These are phyloP conservation scores for Cremastinae sp. DNA, from an alignment of 2,888 invertebrate species.

Conservation along the genomic window DNA sequence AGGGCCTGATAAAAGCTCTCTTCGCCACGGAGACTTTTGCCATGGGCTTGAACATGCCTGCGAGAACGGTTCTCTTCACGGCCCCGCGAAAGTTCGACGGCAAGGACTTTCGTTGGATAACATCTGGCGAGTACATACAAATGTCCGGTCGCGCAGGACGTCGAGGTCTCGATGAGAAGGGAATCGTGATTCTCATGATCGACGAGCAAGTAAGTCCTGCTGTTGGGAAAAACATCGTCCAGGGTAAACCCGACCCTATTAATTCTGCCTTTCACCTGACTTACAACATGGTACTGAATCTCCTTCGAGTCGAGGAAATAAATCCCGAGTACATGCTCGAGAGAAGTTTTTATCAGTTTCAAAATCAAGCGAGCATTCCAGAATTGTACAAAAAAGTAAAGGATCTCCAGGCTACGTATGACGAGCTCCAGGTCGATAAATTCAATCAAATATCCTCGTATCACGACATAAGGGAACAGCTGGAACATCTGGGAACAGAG, in stretches of 20 bases:
- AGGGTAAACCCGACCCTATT: slow-evolving; percentile 97
- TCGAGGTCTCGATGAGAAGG: slow-evolving; percentile 97
- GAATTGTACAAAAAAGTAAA: slow-evolving; percentile 89
- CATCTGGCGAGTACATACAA: slow-evolving; percentile 99
- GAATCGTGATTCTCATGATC: slow-evolving; percentile 98
- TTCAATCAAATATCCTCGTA: slow-evolving; percentile 88
- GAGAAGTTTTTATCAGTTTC: slow-evolving; percentile 98
- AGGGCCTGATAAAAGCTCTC: slow-evolving; percentile 98
- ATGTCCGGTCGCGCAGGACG: slow-evolving; percentile 99
- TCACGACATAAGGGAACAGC: slow-evolving; percentile 91
- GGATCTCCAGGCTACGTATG: slow-evolving; percentile 85
- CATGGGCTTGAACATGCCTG: slow-evolving; percentile 99
- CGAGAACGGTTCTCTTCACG: slow-evolving; percentile 98
- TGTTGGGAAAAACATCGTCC: slow-evolving; percentile 88
- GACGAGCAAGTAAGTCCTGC: slow-evolving; percentile 96
- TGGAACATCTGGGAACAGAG: slow-evolving; percentile 87
- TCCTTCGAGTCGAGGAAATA: slow-evolving; percentile 98
- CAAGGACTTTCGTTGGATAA: slow-evolving; percentile 94
- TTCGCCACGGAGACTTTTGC: slow-evolving; percentile 99
- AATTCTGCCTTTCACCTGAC: slow-evolving; percentile 99
- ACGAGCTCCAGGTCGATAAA: slow-evolving; percentile 87
- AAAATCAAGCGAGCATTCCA: slow-evolving; percentile 97
- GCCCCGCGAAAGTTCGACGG: slow-evolving; percentile 98
- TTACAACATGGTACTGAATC: slow-evolving; percentile 99
- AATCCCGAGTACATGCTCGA: slow-evolving; percentile 99